These are phyloP conservation scores for Rallus crepitans DNA, from an alignment of 2,797 vertebrate genomes.

Conservation along the genomic window DNA sequence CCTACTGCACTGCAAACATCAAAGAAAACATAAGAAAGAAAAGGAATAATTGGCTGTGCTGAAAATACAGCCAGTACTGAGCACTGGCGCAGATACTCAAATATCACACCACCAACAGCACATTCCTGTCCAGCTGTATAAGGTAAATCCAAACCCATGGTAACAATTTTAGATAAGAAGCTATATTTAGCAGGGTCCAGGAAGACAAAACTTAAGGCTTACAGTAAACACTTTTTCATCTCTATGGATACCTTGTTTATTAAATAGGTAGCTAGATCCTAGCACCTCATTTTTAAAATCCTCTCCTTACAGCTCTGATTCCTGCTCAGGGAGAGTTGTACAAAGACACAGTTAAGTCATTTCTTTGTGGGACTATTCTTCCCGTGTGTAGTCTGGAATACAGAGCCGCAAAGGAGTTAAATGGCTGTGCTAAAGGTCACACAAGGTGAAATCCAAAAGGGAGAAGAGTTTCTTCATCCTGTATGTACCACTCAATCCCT, in stretches of 20 bases:
- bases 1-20: neutral
- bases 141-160: neutral
- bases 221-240: neutral
- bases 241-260: neutral
- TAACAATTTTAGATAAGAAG: neutral
- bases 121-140: neutral
- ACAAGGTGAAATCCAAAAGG: neutral
- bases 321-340: neutral
- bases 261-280: neutral
- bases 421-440: neutral
- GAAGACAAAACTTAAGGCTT: neutral
- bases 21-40: neutral
- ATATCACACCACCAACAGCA: neutral
- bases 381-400: neutral
- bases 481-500: neutral
- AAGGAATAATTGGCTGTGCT: neutral
- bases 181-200: neutral
- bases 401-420: neutral
- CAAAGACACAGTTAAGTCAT: neutral
- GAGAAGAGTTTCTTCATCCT: neutral
- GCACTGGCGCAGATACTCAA: neutral
- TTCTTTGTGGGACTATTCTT: neutral
- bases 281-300: neutral
- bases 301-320: neutral
- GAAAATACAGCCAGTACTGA: neutral